phyloP scores from a whole-genome alignment of 2,888 invertebrate species.

The Shargacucullia verbasci region DNA sequence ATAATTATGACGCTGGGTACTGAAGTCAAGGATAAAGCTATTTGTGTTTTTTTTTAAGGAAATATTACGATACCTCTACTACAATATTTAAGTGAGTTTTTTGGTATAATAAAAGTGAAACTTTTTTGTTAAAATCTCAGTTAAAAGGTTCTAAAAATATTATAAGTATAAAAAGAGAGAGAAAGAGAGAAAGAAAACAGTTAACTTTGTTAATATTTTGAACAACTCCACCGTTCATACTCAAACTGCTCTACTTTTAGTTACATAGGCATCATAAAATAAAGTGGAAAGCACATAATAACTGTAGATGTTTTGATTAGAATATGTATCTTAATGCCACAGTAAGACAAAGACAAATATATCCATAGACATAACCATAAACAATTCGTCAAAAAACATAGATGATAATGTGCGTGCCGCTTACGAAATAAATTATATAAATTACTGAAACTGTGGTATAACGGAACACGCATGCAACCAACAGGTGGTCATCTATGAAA shows the following conservation, averaged over 20 bases:
- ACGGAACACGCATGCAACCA: constrained; percentile 40
- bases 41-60: background rate
- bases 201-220: background rate
- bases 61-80: background rate
- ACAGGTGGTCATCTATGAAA: constrained; percentile 26
- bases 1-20: constrained; percentile 8
- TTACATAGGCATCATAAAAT: background rate
- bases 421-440: constrained; percentile 37
- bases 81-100: background rate
- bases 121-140: background rate
- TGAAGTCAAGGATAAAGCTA: background rate
- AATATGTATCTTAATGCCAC: constrained; percentile 15
- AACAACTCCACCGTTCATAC: too few relatives aligned
- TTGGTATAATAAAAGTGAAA: background rate
- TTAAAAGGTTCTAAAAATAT: background rate
- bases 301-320: constrained; percentile 13
- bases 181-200: background rate
- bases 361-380: constrained; percentile 17
- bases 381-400: constrained; percentile 32
- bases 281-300: background rate
- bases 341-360: constrained; percentile 25
- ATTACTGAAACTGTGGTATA: constrained; percentile 35
- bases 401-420: constrained; percentile 37
- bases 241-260: background rate
- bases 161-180: background rate